These are phyloP conservation scores for Platichthys stellatus DNA, from an alignment of 2,113 vertebrate species.

Conservation along the genomic window DNA sequence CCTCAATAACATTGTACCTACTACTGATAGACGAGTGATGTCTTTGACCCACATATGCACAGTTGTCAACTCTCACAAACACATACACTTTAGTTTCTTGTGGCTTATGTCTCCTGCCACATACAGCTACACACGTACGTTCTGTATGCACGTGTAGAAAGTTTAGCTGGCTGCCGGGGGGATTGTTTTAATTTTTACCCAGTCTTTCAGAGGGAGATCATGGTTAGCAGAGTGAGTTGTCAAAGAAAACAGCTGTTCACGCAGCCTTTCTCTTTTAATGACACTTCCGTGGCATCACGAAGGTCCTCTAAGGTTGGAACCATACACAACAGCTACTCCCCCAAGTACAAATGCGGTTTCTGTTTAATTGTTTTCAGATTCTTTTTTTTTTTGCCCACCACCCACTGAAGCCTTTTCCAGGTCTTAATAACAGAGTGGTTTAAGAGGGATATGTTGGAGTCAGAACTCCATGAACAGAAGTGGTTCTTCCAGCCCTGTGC, in stretches of 20 bases:
- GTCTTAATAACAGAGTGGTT: constrained; percentile 71
- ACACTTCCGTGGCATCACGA: constrained; percentile 76
- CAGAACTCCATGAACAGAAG: constrained; percentile 69
- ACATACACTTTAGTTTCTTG: not conserved
- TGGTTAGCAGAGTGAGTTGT: constrained; percentile 68
- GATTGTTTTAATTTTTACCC: constrained; percentile 60
- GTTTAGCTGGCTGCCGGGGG: constrained; percentile 52
- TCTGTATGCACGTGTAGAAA: constrained; percentile 58
- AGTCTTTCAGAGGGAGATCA: constrained; percentile 66
- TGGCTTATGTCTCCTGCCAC: not conserved
- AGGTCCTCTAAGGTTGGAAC: constrained; percentile 67
- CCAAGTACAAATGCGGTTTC: constrained; percentile 76
- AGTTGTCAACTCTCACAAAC: not conserved
- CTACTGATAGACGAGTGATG: not conserved
- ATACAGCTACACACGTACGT: not conserved
- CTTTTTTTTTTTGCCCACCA: constrained; percentile 46
- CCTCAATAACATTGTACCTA: not conserved
- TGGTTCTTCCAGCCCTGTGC: constrained; percentile 39
- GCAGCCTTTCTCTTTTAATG: constrained; percentile 81
- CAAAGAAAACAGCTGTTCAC: constrained; percentile 81
- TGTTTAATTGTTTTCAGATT: constrained; percentile 83
- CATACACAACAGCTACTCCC: constrained; percentile 74
- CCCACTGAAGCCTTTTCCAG: constrained; percentile 61
- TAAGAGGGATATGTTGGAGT: constrained; percentile 57
- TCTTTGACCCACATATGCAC: constrained; percentile 1